A percentile compares a stretch with the other conserved stretches of the same genome.
Evolutionary conservation across 2,797 vertebrate genomes (phyloP).

Genomic region (Chaunax sp.): DNA sequence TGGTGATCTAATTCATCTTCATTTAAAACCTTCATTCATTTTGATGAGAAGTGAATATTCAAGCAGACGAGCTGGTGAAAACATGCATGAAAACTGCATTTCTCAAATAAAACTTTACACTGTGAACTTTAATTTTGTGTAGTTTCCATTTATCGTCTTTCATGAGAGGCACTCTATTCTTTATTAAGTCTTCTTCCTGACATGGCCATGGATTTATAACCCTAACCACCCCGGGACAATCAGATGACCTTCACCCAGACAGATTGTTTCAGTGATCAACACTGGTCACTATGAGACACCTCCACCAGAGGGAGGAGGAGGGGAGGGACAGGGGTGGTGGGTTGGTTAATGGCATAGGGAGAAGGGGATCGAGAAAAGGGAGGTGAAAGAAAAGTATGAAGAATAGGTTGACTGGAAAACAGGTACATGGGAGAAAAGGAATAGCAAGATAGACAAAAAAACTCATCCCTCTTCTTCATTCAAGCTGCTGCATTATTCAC

Average conservation of each 20-base stretch:
- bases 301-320: slow-evolving; percentile 8
- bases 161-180: slow-evolving; percentile 22
- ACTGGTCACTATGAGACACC: slow-evolving; percentile 53
- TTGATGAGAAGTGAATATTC: too few relatives aligned
- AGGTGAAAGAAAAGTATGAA: not conserved
- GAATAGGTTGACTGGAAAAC: not conserved
- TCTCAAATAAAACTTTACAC: too few relatives aligned
- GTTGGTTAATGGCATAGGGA: slow-evolving; percentile 27
- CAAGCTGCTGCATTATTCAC: slow-evolving; percentile 37
- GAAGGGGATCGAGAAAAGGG: not conserved
- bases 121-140: too few relatives aligned
- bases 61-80: too few relatives aligned
- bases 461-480: slow-evolving; percentile 1
- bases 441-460: not conserved
- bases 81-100: too few relatives aligned
- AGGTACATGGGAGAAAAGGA: not conserved
- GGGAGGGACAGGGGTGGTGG: slow-evolving; percentile 1
- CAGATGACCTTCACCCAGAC: slow-evolving; percentile 65
- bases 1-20: too few relatives aligned
- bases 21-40: too few relatives aligned
- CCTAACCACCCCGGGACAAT: slow-evolving; percentile 27
- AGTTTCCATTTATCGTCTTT: too few relatives aligned
- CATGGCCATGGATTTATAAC: slow-evolving; percentile 30
- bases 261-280: slow-evolving; percentile 63
- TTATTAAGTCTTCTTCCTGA: slow-evolving; percentile 33